phyloP scores from a whole-genome alignment of 1,140 invertebrate species.

The Drosophila jambulina region DNA sequence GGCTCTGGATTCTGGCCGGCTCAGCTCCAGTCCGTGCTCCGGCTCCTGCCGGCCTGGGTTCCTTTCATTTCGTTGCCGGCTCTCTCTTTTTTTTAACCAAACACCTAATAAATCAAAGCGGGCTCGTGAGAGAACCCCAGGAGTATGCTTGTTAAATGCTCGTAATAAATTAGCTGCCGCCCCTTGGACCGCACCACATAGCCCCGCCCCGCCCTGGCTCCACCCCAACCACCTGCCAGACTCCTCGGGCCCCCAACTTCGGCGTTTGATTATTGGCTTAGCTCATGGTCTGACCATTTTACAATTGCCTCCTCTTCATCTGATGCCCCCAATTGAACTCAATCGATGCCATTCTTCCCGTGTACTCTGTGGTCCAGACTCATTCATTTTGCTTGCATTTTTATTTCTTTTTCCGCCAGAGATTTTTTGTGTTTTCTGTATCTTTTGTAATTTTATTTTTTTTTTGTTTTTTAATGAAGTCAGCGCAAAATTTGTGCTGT shows the following conservation, averaged over 20 bases:
- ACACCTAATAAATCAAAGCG: conserved; percentile 82
- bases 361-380: conserved; percentile 58
- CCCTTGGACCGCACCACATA: conserved; percentile 34
- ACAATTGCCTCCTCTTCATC: conserved; percentile 54
- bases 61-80: conserved; percentile 38
- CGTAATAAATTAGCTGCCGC: conserved; percentile 80
- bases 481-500: conserved; percentile 73
- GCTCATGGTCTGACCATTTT: conserved; percentile 71
- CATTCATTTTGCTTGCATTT: conserved; percentile 75
- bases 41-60: background rate
- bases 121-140: conserved; percentile 66
- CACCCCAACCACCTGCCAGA: conserved; percentile 24
- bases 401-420: conserved; percentile 28
- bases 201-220: conserved; percentile 11
- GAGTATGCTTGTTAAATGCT: conserved; percentile 82
- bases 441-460: conserved; percentile 18
- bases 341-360: conserved; percentile 63
- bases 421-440: background rate
- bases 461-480: conserved; percentile 69
- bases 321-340: conserved; percentile 60
- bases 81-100: conserved; percentile 58
- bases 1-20: conserved; percentile 12
- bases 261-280: conserved; percentile 73
- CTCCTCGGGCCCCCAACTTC: background rate
- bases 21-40: conserved; percentile 6